Percentiles rank a stretch among this genome's conserved stretches.
These are phyloP conservation scores for Leucoraja erinaceus DNA, from an alignment of 2,113 vertebrate species.

Conservation along the genomic window DNA sequence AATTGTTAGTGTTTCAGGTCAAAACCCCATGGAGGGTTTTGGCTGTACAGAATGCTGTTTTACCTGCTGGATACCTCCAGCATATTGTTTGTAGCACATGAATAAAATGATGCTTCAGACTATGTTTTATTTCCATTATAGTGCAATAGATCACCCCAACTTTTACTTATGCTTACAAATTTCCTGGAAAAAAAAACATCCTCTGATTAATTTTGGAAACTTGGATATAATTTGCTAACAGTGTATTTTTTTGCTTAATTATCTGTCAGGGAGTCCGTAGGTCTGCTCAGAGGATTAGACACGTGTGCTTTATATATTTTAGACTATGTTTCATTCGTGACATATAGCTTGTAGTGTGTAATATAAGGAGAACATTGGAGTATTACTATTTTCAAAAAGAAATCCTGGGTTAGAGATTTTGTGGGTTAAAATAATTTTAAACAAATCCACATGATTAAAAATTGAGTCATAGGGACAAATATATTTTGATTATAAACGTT, in stretches of 20 bases:
- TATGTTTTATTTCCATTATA: not conserved
- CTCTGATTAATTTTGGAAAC: not conserved
- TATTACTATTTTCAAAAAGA: not conserved
- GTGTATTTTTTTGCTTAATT: not conserved
- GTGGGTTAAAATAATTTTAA: not conserved
- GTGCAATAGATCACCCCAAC: not conserved
- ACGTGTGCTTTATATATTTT: slow-evolving; percentile 18
- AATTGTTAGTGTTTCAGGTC: too few relatives aligned
- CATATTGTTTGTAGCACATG: not conserved
- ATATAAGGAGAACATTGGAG: not conserved
- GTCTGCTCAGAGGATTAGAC: slow-evolving; percentile 24
- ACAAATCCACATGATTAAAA: not conserved
- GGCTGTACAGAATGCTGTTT: too few relatives aligned
- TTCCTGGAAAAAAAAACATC: not conserved
- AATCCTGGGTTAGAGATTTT: not conserved
- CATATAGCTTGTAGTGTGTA: not conserved
- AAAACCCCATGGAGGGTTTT: too few relatives aligned
- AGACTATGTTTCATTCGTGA: not conserved
- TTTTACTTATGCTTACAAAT: slow-evolving; percentile 17
- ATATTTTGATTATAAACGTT: not conserved
- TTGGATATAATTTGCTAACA: slow-evolving; percentile 1
- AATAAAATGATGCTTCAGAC: not conserved
- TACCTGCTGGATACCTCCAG: too few relatives aligned
- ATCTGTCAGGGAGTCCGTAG: not conserved
- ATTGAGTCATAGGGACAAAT: not conserved